Percentiles rank a stretch among this genome's conserved stretches.
phyloP scores from a whole-genome alignment of 2,797 vertebrate genomes.

The Melanotaenia maccullochi region DNA sequence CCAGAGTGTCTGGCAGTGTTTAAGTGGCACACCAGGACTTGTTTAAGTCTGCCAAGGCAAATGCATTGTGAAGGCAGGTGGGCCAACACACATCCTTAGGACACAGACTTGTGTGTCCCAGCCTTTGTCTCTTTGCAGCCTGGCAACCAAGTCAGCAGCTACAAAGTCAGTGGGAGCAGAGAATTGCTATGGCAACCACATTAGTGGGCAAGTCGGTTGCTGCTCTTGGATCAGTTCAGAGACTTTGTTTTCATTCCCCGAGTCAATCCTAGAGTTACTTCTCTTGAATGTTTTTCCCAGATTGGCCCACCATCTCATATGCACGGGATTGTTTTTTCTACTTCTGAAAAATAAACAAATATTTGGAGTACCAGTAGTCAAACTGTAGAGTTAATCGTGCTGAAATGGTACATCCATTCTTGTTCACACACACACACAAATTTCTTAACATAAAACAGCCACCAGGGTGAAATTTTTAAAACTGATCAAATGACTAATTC shows the following conservation, averaged over 20 bases:
- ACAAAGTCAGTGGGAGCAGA: constrained; percentile 73
- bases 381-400: constrained; percentile 53
- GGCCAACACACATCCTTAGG: constrained; percentile 72
- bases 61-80: constrained; percentile 78
- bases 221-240: constrained; percentile 75
- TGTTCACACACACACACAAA: constrained; percentile 22
- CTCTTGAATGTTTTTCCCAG: constrained; percentile 66
- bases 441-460: constrained; percentile 67
- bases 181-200: constrained; percentile 76
- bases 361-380: constrained; percentile 59
- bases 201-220: constrained; percentile 73
- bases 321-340: constrained; percentile 32
- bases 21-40: constrained; percentile 72
- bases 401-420: constrained; percentile 45
- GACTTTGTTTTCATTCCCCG: constrained; percentile 66
- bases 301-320: constrained; percentile 58
- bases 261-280: constrained; percentile 68
- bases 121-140: constrained; percentile 80
- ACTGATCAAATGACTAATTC: constrained; percentile 74
- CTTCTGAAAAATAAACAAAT: constrained; percentile 73
- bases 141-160: constrained; percentile 73
- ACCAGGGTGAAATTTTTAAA: constrained; percentile 60
- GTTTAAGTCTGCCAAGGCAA: constrained; percentile 76
- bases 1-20: constrained; percentile 77
- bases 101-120: constrained; percentile 80